These are phyloP conservation scores for Caprella mutica DNA, from an alignment of 2,888 invertebrate species.

Conservation along the genomic window DNA sequence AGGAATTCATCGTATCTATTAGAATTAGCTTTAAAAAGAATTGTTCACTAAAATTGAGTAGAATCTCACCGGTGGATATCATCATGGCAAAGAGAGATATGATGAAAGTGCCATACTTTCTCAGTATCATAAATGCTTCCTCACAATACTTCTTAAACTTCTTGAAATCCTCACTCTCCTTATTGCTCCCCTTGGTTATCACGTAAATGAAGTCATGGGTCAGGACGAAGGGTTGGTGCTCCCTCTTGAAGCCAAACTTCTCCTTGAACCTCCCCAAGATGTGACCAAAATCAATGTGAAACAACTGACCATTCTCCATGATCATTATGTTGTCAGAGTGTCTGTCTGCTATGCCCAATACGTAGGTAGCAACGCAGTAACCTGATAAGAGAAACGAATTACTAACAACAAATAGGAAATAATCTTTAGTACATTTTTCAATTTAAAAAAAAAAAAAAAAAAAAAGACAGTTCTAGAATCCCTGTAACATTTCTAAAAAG, in stretches of 20 bases:
- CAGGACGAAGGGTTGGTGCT: conserved; percentile 87
- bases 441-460: not conserved
- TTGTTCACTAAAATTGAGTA: too few species aligned
- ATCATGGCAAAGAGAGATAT: conserved; percentile 93
- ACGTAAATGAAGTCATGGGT: conserved; percentile 92
- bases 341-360: conserved; percentile 82
- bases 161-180: conserved; percentile 64
- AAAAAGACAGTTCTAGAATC: not conserved
- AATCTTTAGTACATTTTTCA: not conserved
- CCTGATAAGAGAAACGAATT: too few species aligned
- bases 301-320: conserved; percentile 66
- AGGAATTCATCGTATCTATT: too few species aligned
- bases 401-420: not conserved
- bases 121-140: conserved; percentile 74
- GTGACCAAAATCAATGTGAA: conserved; percentile 87
- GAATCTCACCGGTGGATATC: conserved; percentile 91
- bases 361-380: conserved; percentile 95
- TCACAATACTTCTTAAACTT: conserved; percentile 70
- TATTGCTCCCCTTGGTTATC: conserved; percentile 67
- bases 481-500: too few species aligned
- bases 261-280: conserved; percentile 67
- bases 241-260: conserved; percentile 82
- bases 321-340: conserved; percentile 95
- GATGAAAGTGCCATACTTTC: conserved; percentile 76
- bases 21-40: too few species aligned